Base-by-base conservation (phyloP, 2,113 vertebrate genomes). In the Zosterops pallidus region DNA sequence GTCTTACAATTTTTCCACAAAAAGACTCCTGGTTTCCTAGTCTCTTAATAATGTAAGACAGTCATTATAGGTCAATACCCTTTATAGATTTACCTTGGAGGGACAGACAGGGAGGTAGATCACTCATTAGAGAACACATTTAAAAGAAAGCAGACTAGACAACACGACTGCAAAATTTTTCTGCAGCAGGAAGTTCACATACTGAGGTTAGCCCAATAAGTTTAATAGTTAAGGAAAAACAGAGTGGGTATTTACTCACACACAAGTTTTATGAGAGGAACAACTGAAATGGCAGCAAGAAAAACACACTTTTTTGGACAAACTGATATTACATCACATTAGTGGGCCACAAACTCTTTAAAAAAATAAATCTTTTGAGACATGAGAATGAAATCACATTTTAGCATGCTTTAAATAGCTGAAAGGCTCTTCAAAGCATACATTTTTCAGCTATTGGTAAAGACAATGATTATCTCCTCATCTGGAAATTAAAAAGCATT, bases 351-450 rank as follows among this genome's bases (percentile, higher is more conserved):
- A 90, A 96, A 94, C 7, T 57, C 67, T 89, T 82, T 80, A 92
- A 96, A 97, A 96, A 97, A 96, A 94, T 89, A 94, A 90, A 90
- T 79, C 50, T 78, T 94, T 85, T 84, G 83, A 95, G 71, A 89
- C 65, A 83, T 64, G 62, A 94, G 72, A 94, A 76, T 80, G 91
- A 93, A 85, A 91, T 56, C 68, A 89, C 83, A 78, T 81, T 93
- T 75, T 47, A 90, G 50, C 94, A 94, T 96, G 95, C 93, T 97
- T 89, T 92, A 87, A 90, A 80, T 44, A 95, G 94, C 97, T 88
- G 87, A 92, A 62, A 68, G 83, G 82, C 88, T 92, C 50, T 72
- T 89, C 31, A 42, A 92, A 89, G 86, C 37, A 5, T n/a, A 67
- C 47, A 19, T 78, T 92, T 92, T 92, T 86, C 95, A 94, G 77